Base-by-base conservation (phyloP, 2,888 invertebrate genomes). In the Trachelus iudaicus region DNA sequence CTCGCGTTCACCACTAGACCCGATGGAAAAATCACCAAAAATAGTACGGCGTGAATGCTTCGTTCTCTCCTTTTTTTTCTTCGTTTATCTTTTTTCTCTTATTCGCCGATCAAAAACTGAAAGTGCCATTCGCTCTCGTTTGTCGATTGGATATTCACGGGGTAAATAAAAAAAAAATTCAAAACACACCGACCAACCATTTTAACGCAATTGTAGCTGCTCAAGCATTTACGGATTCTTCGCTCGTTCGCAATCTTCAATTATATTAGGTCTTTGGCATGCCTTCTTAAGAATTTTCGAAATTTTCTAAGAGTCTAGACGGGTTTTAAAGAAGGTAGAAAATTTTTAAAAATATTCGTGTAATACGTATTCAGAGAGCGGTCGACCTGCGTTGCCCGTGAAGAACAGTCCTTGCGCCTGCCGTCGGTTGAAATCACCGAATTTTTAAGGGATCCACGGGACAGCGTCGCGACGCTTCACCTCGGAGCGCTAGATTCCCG, bases 371-470 rank as follows among this genome's bases (percentile, higher is more conserved):
- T 76, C 75, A 75, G 11, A 40, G 40, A 76, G 74, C 75, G 76
- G 73, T 33, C 69, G 31, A 34, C 40, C 77, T 40, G 40, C 40
- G 40, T n/a, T 34, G 37, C 33, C 75, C 74, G 69, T 6, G 76
- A 78, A 76, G 82, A 81, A 76, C 75, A 77, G 79, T 81, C 80
- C 82, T 81, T 83, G 79, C 83, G 83, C 82, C 80, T 75, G 77
- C 84, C 87, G 88, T 82, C 86, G 89, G 88, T 89, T 89, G 87
- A 89, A 89, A 80, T 89, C 89, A 80, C 87, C 87, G 83, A 85
- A 87, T 86, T 88, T 89, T 88, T 86, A 81, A n/a, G 34, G 40
- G 40, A 40, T 40, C 15, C 40, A 40, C 40, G 6, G 40, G 15
- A 6, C 4, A 40, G 40, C 40, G 40, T 40, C 40, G 40, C 15